Base-by-base conservation (phyloP, 2,888 invertebrate genomes). In the Seira musarum region DNA sequence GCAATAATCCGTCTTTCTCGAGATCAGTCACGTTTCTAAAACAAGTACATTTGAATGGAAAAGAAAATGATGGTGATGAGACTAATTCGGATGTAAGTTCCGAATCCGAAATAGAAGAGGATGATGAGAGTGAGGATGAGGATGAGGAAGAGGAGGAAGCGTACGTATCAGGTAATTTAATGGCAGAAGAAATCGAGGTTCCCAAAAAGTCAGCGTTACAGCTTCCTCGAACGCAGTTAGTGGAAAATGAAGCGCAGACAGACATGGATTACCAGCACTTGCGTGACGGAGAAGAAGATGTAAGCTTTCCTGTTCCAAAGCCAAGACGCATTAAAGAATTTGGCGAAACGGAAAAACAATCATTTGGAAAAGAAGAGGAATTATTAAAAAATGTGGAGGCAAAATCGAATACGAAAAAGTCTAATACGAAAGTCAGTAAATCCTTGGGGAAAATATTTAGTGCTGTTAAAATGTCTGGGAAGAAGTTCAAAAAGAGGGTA, bases 391-490 rank as follows among this genome's bases (percentile, higher is more conserved):
- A 46, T 46, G 6, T 13, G 13, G 13, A 13, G 6, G 46, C 46
- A 46, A 46, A 46, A 13, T 13, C 6, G 46, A 46, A 6, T 10
- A 10, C 46, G 8, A 13, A 46, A 46, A 10, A 6, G 13, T 46
- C 46, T 13, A 46, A 13, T n/a, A n/a, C n/a, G n/a, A n/a, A n/a
- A n/a, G n/a, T n/a, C 40, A 35, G 40, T 63, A 40, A 61, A 80
- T 72, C 79, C 21, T 49, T 83, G 6, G 63, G 49, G 30, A 81
- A 76, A 61, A 81, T 81, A n/a, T 49, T 83, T 22, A 75, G 46
- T 49, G 76, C 80, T 69, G 72, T 83, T 24, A 83, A 81, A 53
- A 81, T 49, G 63, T 81, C 83, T 15, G 81, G 81, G n/a, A 67
- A 21, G 24, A 81, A 72, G 25, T 80, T 72, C 49, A 76, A 63